Base-by-base conservation (phyloP, 2,113 vertebrate genomes). In the Phalacrocorax carbo region DNA sequence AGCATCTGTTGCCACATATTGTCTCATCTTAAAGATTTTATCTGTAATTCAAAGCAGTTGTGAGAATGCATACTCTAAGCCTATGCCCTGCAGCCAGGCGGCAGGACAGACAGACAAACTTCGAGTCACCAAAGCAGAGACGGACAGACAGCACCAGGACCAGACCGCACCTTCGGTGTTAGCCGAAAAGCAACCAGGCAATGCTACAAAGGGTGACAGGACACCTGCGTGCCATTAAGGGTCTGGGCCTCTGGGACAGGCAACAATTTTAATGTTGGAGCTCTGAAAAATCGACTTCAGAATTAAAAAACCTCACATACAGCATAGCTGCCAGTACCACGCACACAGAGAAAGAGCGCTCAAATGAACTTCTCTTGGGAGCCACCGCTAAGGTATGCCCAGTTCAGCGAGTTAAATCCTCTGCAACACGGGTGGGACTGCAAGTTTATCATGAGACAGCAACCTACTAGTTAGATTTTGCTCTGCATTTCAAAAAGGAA, bases 391-490 rank as follows among this genome's bases (percentile, higher is more conserved):
- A 64, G 34, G 8, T 7, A 9, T 13, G 15, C 25, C 85, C 40
- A 9, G 46, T 19, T 7, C 9, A 11, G 5, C 0, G 16, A 6
- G n/a, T 17, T 5, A 15, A 13, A 4, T 4, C 6, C 30, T 75
- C 52, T 40, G 46, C 52, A 64, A 32, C 5, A 13, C 46, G 1
- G 5, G 22, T 16, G 9, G 1, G 9, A 51, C 64, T 30, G 32
- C 60, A 40, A 38, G 6, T 30, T 44, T 11, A 34, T 2, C n/a
- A 9, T 0, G 0, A 62, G 40, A 15, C 4, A 9, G 7, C 14
- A 49, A 18, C 20, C 14, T 22, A 13, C 11, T 9, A 2, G 19
- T 3, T 8, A 4, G 9, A 10, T 23, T 42, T 16, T 16, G 5
- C 20, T 57, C 30, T 2, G 3, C 4, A 0, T 7, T n/a, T 19